Percentiles rank a stretch among this genome's conserved stretches.
Evolutionary conservation across 2,888 invertebrate genomes (phyloP).

Genomic region (Brenthis daphne): DNA sequence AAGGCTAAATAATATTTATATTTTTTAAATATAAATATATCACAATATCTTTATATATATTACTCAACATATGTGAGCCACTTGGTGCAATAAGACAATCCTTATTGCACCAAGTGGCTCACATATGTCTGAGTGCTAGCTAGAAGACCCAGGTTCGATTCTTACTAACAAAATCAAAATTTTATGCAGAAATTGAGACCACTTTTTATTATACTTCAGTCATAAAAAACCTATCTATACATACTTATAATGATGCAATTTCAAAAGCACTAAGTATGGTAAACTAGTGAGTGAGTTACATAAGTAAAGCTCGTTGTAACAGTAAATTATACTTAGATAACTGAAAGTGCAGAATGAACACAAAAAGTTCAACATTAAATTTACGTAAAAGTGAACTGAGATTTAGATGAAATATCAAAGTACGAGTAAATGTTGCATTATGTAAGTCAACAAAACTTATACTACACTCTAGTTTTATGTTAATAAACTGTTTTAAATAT

Average conservation of each 20-base stretch:
- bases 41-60: too few relatives aligned
- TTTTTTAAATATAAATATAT: too few relatives aligned
- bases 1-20: too few relatives aligned
- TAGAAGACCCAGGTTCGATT: too few relatives aligned
- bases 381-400: constrained; percentile 25
- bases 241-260: neutral
- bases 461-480: neutral
- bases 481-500: neutral
- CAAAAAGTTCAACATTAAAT: constrained; percentile 21
- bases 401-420: constrained; percentile 16
- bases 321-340: constrained; percentile 13
- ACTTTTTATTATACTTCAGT: too few relatives aligned
- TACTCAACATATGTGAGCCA: too few relatives aligned
- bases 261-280: neutral
- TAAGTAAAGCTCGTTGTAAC: neutral
- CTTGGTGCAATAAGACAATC: too few relatives aligned
- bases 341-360: constrained; percentile 21
- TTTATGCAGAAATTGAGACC: too few relatives aligned
- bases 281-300: neutral
- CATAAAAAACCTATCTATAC: neutral
- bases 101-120: too few relatives aligned
- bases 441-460: neutral
- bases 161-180: too few relatives aligned
- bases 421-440: constrained; percentile 1
- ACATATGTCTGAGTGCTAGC: too few relatives aligned